A percentile compares a stretch with the other conserved stretches of the same genome.
Conservation (phyloP, 2,888 invertebrate genomes). For the Nymphalis polychloros region DNA sequence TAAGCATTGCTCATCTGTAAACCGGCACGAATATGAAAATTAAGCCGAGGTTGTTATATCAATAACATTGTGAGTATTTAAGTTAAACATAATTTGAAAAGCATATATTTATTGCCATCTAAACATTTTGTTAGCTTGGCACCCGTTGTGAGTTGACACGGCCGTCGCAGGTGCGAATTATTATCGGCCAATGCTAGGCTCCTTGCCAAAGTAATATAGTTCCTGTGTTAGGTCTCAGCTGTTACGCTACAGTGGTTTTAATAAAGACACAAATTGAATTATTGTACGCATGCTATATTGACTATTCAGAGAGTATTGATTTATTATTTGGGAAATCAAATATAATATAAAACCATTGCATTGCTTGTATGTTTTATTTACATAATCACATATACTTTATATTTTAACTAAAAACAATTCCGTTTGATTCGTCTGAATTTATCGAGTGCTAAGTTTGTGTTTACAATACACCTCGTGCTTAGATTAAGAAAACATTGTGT, state of each 20-base stretch:
- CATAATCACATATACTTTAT: too few relatives aligned
- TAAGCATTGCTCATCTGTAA: too few relatives aligned
- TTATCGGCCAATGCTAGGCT: slow-evolving; percentile 33
- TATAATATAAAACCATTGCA: neutral
- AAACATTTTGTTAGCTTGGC: slow-evolving; percentile 37
- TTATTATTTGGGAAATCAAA: neutral
- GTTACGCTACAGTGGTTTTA: slow-evolving; percentile 21
- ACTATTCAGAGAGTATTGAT: neutral
- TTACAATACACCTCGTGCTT: too few relatives aligned
- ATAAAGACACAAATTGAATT: slow-evolving; percentile 24
- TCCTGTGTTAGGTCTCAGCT: slow-evolving; percentile 17
- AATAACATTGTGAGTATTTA: too few relatives aligned
- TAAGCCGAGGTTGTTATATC: too few relatives aligned
- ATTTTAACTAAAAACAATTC: too few relatives aligned
- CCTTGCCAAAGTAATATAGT: slow-evolving; percentile 34
- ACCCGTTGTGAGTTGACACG: slow-evolving; percentile 32
- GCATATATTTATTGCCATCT: slow-evolving; percentile 22
- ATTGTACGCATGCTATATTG: neutral
- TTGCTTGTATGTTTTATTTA: too few relatives aligned
- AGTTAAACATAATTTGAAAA: slow-evolving; percentile 7
- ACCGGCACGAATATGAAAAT: too few relatives aligned
- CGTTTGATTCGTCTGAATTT: too few relatives aligned
- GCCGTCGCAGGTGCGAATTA: slow-evolving; percentile 35
- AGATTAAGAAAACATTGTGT: too few relatives aligned
- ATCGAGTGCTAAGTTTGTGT: too few relatives aligned